phyloP scores from a whole-genome alignment of 1,140 invertebrate species.

The Diplogasteroides magnus region DNA sequence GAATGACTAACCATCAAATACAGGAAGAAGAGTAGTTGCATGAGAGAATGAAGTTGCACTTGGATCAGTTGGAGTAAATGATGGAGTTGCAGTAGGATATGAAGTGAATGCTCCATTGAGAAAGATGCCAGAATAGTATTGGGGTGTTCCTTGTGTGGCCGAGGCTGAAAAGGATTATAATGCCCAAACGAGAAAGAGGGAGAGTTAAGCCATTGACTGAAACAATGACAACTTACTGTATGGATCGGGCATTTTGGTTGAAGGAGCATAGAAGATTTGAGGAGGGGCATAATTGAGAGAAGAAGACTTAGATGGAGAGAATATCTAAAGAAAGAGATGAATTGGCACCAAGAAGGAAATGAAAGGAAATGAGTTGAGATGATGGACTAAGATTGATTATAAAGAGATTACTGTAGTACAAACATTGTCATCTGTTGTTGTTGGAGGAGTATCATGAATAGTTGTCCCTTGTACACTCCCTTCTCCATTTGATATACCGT shows the following conservation, averaged over 20 bases:
- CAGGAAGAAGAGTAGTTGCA: neutral
- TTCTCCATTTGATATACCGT: too few relatives aligned
- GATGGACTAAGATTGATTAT: too few relatives aligned
- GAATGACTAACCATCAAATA: too few relatives aligned
- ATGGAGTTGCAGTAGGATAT: neutral
- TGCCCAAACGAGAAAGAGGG: too few relatives aligned
- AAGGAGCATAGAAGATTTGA: neutral
- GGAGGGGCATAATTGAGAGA: neutral
- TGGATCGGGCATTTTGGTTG: neutral
- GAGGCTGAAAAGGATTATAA: conserved; percentile 5
- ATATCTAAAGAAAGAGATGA: neutral
- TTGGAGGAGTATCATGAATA: too few relatives aligned
- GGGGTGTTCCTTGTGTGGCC: conserved; percentile 8
- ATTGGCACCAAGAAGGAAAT: too few relatives aligned
- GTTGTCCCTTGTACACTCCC: too few relatives aligned
- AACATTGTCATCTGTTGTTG: neutral
- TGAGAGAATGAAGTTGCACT: neutral
- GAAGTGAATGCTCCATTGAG: conserved; percentile 1
- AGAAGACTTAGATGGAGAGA: neutral
- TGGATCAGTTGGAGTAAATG: neutral
- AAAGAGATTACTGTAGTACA: too few relatives aligned
- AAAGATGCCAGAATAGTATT: conserved; percentile 8
- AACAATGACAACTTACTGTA: too few relatives aligned
- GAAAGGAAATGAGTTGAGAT: too few relatives aligned
- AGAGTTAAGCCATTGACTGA: too few relatives aligned